Base-by-base conservation (phyloP, 2,113 vertebrate species). In the Stictonetta naevosa region DNA sequence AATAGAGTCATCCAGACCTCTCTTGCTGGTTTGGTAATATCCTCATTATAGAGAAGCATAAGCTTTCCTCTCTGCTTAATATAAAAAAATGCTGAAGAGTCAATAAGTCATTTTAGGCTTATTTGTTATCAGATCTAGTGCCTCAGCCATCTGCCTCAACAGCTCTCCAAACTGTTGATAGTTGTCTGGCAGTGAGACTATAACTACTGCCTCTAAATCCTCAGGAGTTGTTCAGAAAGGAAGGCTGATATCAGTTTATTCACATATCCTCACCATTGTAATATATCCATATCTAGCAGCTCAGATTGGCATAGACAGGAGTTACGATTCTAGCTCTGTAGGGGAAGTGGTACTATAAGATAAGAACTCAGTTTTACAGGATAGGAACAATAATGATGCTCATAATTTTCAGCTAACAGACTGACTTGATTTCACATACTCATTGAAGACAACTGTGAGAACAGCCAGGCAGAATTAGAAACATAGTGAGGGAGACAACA, bases 81-180 rank as follows among this genome's bases (percentile, higher is more conserved):
- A 83, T 74, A 0, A 86, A 77, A 91, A 94, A 86, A 77, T 46
- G 36, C 31, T 50, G 76, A 76, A 90, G 83, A 88, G 60, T 90
- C 86, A 81, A 7, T 74, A 93, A 88, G 73, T 90, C 72, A 79
- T 79, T 74, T 94, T 74, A 86, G 91, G 55, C 83, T 90, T 67
- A 83, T 48, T 80, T 91, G 46, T 90, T 93, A 90, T 94, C 86
- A 93, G 83, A 94, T 64, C 80, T 81, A 75, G 69, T 78, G 73
- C 60, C 46, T 94, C 86, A 92, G 77, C 76, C 94, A 94, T 91
- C 86, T 94, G 86, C 48, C 80, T 97, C 60, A 83, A 75, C 86
- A 93, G 44, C 83, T 94, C 83, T 68, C 90, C 74, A 88, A 93
- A 91, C 60, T 84, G 88, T 80, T 88, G 78, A 93, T 73, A 88